Evolutionary conservation across 2,797 vertebrate species (phyloP).

Genomic region (Melanogrammus aeglefinus): DNA sequence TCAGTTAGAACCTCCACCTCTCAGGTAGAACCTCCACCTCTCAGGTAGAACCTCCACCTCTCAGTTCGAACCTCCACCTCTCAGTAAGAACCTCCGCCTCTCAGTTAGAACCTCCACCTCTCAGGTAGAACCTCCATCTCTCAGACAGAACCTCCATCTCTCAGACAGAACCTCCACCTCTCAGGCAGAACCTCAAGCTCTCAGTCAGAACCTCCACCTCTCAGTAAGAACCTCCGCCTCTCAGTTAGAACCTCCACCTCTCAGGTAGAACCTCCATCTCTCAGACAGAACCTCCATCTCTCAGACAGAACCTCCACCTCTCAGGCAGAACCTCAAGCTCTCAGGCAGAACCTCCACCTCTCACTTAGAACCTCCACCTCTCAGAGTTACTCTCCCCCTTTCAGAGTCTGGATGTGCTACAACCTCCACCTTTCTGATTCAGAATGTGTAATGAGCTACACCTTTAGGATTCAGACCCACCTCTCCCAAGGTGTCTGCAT

Average conservation of each 20-base stretch:
- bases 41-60: neutral
- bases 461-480: conserved; percentile 60
- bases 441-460: neutral
- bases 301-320: neutral
- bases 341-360: too few relatives aligned
- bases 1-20: too few relatives aligned
- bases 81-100: neutral
- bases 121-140: too few relatives aligned
- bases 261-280: too few relatives aligned
- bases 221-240: neutral
- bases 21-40: neutral
- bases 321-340: neutral
- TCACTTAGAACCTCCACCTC: neutral
- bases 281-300: too few relatives aligned
- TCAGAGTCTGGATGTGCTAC: too few relatives aligned
- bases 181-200: too few relatives aligned
- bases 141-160: neutral
- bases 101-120: neutral
- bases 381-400: too few relatives aligned
- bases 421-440: too few relatives aligned
- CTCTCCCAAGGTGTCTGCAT: conserved; percentile 90
- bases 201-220: too few relatives aligned
- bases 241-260: neutral
- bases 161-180: neutral
- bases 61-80: too few relatives aligned